These are phyloP conservation scores for Tenebrio molitor DNA, from an alignment of 1,140 invertebrate species.

Conservation along the genomic window DNA sequence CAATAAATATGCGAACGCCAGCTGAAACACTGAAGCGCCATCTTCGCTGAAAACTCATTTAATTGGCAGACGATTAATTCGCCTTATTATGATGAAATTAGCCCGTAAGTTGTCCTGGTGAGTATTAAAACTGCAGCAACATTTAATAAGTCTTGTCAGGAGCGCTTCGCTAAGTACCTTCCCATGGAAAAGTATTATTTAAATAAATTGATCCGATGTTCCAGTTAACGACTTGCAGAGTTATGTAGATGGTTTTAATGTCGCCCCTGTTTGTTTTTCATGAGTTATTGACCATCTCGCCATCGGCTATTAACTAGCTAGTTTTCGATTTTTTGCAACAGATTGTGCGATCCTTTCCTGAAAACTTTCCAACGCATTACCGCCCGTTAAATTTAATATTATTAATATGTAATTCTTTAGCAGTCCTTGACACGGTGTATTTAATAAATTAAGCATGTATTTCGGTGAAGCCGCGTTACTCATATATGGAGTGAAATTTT, in stretches of 20 bases:
- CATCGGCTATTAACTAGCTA: background rate
- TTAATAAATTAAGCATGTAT: conserved; percentile 37
- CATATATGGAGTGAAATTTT: conserved; percentile 40
- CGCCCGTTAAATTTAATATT: conserved; percentile 17
- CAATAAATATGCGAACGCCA: background rate
- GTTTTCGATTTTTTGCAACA: background rate
- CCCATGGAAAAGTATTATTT: conserved; percentile 47
- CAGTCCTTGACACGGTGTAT: conserved; percentile 26
- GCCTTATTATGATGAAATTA: conserved; percentile 43
- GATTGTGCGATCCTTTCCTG: background rate
- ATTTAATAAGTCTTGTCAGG: conserved; percentile 48
- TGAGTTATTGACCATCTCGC: conserved; percentile 32
- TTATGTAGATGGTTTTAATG: conserved; percentile 48
- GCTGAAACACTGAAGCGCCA: conserved; percentile 7
- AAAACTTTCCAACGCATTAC: conserved; percentile 27
- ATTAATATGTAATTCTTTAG: conserved; percentile 29
- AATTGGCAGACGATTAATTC: conserved; percentile 46
- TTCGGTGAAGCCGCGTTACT: conserved; percentile 36
- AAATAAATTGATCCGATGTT: conserved; percentile 49
- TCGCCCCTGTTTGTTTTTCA: conserved; percentile 47
- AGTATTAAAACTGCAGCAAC: conserved; percentile 42
- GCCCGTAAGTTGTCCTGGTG: conserved; percentile 10
- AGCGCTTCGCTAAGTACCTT: conserved; percentile 41
- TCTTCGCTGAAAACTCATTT: conserved; percentile 36
- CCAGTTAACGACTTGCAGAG: conserved; percentile 46